Conservation (phyloP, 2,797 vertebrate genomes). For the Dicrostonyx torquatus region DNA sequence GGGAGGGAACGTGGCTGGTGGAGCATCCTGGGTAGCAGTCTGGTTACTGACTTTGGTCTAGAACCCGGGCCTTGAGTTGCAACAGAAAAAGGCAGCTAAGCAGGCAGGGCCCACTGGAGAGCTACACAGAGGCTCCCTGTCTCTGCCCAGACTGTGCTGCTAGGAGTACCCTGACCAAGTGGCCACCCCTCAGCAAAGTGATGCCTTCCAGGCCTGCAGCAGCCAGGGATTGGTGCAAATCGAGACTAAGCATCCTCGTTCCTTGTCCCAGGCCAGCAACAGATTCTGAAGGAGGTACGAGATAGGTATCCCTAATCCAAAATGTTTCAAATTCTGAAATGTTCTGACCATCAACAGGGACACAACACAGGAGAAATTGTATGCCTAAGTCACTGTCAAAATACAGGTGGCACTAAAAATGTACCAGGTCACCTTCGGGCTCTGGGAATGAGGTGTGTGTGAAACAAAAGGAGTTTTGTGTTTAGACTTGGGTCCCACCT, state of each 20-base stretch:
- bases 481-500: neutral
- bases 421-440: neutral
- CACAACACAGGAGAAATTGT: neutral
- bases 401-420: neutral
- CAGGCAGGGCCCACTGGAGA: neutral
- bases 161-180: neutral
- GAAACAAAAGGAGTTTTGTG: neutral
- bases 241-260: neutral
- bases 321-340: neutral
- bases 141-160: neutral
- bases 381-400: neutral
- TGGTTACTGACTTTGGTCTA: neutral
- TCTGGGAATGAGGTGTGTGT: neutral
- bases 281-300: neutral
- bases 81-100: neutral
- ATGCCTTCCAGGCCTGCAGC: rapidly evolving
- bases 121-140: neutral
- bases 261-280: neutral
- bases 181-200: neutral
- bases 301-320: neutral
- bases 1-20: neutral
- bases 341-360: neutral
- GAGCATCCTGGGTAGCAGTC: no score
- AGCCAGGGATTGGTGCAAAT: neutral
- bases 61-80: neutral